Base-by-base conservation (phyloP, 2,113 vertebrate species). In the Phycodurus eques region DNA sequence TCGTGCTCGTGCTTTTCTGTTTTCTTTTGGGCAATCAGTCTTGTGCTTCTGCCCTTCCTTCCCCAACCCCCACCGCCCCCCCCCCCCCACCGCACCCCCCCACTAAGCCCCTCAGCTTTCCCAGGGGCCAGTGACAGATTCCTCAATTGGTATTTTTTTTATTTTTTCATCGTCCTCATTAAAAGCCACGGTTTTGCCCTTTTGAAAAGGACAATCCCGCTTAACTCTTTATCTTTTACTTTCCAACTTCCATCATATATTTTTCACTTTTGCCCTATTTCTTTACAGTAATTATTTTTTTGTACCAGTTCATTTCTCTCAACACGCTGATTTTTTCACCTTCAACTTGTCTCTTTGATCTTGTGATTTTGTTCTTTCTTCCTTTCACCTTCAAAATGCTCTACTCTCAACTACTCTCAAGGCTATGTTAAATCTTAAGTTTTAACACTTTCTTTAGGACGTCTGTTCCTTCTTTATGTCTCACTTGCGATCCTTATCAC, bases 111-210 rank as follows among this genome's bases (percentile, higher is more conserved):
- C 9, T 65, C 47, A 27, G 1, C 69, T 53, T 73, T 60, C 57
- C 68, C 78, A 59, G 77, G 49, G 78, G 59, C 8, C 61, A 63
- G 54, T 70, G 62, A 75, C 64, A 47, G 31, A 9, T 69, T 84
- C 85, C 81, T 77, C 85, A 83, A 20, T 17, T 19, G 33, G 35
- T 10, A 10, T 62, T 53, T 53, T 53, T 27, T 27, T 1, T 27
- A 27, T 27, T 27, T 27, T 27, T 27, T n/a, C n/a, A n/a, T 54
- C 20, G 10, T 56, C 20, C n/a, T n/a, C 9, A 7, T 54, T 10
- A 54, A 39, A 22, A 54, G 53, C 20, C 53, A 54, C 10, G 3
- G 17, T n/a, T 54, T 54, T n/a, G 20, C 20, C 53, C 20, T 54
- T 54, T 54, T 9, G 5, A n/a, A 11, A n/a, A 10, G 20, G 20